Base-by-base conservation (phyloP, 2,113 vertebrate genomes). In the Thunnus maccoyii region DNA sequence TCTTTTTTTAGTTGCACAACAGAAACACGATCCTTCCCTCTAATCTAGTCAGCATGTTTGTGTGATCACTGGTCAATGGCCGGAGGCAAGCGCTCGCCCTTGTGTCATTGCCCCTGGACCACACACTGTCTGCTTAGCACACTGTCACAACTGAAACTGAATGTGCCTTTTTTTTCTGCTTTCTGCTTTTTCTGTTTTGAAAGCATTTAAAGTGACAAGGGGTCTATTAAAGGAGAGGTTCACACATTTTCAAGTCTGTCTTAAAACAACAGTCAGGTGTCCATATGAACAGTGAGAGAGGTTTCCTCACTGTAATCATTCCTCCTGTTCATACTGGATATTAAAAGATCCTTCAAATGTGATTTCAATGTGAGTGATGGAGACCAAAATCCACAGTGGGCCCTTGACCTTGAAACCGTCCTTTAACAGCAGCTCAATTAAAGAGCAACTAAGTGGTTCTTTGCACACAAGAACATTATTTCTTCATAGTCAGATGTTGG, bases 1-100 rank as follows among this genome's bases (percentile, higher is more conserved):
- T 46, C 18, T 61, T 6, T 12, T 60, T 18, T 41, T 7, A 12
- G 47, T 14, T 54, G 13, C 22, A n/a, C 47, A 80, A 44, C 62
- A 55, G 25, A 3, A 65, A 67, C 58, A 32, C 30, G 56, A 36
- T 14, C 44, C 46, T n/a, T 36, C 8, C 5, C 18, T 48, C 2
- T 47, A 14, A 52, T 58, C 14, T 15, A 27, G 15, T 63, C 72
- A 18, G 46, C 51, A 52, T 57, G 64, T 73, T 76, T 77, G 68
- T 50, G 25, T 47, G 44, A 65, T 7, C 47, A 13, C 36, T 14
- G 68, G 72, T 69, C 62, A 81, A 10, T n/a, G 48, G 10, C 72
- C 36, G 2, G 55, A 72, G 41, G 22, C 7, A 17, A 47, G 30
- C 46, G 3, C 41, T 68, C 6, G 27, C 71, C 55, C 77, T 61